Conservation (phyloP, 2,797 vertebrate species). For the Squalus acanthias region DNA sequence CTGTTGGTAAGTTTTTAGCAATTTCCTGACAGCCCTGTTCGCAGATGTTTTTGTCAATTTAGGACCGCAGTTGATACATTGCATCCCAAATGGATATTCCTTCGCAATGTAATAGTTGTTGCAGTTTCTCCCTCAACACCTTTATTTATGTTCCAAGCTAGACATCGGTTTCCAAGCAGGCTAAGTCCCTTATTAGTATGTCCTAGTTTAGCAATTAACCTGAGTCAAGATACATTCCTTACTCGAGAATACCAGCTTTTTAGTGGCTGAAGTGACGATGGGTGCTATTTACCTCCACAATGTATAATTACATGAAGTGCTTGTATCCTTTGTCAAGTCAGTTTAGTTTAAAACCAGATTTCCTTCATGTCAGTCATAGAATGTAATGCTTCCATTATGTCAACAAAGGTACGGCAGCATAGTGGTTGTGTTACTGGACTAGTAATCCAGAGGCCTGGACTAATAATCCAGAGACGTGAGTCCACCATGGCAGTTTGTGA, state of each 20-base stretch:
- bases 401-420: background rate
- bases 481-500: too few species aligned
- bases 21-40: conserved; percentile 23
- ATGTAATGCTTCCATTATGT: background rate
- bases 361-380: background rate
- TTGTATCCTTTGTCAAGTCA: too few species aligned
- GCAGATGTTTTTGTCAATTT: conserved; percentile 23
- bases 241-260: background rate
- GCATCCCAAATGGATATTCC: background rate
- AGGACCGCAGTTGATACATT: background rate
- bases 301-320: background rate
- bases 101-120: background rate
- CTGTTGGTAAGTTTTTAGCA: conserved; percentile 31
- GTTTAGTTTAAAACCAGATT: too few species aligned
- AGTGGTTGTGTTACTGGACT: too few species aligned
- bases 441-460: too few species aligned
- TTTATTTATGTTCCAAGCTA: background rate
- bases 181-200: background rate
- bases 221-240: too few species aligned
- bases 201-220: background rate
- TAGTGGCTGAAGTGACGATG: background rate
- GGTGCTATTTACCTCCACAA: background rate
- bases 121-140: background rate
- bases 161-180: background rate
- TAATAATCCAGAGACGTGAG: too few species aligned